A percentile compares a stretch with the other conserved stretches of the same genome.
These are phyloP conservation scores for Oophaga pumilio DNA, from an alignment of 2,113 vertebrate species.

Conservation along the genomic window DNA sequence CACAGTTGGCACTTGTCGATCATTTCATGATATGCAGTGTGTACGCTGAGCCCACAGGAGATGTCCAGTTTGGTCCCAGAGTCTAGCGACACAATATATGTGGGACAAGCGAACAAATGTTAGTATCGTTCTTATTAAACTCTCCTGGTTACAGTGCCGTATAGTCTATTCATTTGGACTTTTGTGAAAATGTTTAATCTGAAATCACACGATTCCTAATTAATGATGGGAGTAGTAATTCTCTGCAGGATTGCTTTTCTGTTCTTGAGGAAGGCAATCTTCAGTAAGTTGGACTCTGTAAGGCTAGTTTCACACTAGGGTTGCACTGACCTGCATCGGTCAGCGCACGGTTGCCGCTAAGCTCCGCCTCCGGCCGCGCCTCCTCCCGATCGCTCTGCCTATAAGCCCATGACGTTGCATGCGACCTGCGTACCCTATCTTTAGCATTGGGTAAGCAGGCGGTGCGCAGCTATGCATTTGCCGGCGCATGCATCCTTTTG, in stretches of 20 bases:
- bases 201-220: not conserved
- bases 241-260: not conserved
- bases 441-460: no score
- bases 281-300: not conserved
- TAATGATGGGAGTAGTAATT: not conserved
- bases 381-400: no score
- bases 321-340: no score
- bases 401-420: no score
- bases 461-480: no score
- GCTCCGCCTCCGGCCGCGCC: no score
- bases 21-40: not conserved
- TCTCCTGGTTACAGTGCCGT: not conserved
- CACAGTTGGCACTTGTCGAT: not conserved
- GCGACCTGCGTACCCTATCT: no score
- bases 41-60: not conserved
- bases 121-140: not conserved
- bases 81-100: not conserved
- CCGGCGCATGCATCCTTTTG: no score
- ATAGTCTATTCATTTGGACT: conserved; percentile 4
- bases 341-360: no score
- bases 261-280: not conserved
- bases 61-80: not conserved
- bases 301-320: no score
- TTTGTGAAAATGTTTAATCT: not conserved
- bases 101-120: not conserved